Conservation (phyloP, 2,797 vertebrate genomes). For the Garrulus glandarius region DNA sequence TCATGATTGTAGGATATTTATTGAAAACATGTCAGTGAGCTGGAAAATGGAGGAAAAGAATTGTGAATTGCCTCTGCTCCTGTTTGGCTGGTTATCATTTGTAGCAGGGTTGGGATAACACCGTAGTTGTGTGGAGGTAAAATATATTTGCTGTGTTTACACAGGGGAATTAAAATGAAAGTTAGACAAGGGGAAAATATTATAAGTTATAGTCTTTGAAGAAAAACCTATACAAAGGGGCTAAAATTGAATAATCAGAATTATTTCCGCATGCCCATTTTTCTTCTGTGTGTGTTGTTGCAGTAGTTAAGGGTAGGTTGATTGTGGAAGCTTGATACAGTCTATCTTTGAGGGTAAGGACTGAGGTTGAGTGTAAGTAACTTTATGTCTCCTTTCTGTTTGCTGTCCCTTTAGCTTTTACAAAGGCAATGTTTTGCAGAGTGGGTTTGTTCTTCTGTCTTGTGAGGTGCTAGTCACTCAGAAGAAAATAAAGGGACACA, state of each 20-base stretch:
- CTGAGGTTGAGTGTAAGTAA: background rate
- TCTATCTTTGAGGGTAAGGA: rapidly evolving
- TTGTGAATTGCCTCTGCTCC: background rate
- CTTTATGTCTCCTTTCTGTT: background rate
- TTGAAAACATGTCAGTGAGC: background rate
- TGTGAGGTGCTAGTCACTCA: too few relatives aligned
- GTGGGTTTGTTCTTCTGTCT: background rate
- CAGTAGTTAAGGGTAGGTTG: background rate
- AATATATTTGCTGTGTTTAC: background rate
- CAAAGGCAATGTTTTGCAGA: background rate
- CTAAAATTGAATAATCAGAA: background rate
- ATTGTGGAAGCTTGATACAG: background rate
- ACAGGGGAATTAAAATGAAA: background rate
- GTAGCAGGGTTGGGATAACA: background rate
- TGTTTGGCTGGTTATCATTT: background rate
- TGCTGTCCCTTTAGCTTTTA: background rate
- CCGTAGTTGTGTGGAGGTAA: background rate
- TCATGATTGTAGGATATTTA: background rate
- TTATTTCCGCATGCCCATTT: background rate
- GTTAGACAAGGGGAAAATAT: background rate
- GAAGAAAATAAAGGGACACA: background rate
- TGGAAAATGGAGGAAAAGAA: background rate
- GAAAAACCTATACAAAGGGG: background rate
- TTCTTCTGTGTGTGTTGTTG: background rate
- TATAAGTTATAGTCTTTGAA: background rate